These are phyloP conservation scores for Sesamia nonagrioides DNA, from an alignment of 1,140 invertebrate genomes.

Conservation along the genomic window DNA sequence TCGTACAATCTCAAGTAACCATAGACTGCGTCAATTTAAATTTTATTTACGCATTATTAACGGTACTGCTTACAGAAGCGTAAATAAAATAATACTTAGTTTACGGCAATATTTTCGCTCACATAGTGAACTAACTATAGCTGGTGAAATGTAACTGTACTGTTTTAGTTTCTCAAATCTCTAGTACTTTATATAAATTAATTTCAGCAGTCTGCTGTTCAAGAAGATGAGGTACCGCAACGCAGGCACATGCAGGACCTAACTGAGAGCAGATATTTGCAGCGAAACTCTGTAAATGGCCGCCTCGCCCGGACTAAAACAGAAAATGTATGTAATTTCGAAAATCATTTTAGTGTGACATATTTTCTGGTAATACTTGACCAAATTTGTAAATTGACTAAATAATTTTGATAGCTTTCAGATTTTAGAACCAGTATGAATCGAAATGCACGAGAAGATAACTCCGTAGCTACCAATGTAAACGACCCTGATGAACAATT, in stretches of 20 bases:
- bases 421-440: slow-evolving; percentile 8
- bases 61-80: no score
- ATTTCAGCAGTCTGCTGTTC: slow-evolving; percentile 27
- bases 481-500: background rate
- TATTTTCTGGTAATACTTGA: background rate
- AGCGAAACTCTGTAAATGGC: slow-evolving; percentile 17
- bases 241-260: slow-evolving; percentile 27
- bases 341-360: no score
- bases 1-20: no score
- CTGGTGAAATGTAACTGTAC: no score
- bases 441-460: slow-evolving; percentile 20
- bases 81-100: no score
- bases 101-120: no score
- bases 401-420: slow-evolving; percentile 29
- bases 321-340: slow-evolving; percentile 8
- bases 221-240: slow-evolving; percentile 31
- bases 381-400: background rate
- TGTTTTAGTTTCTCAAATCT: no score
- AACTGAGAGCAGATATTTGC: slow-evolving; percentile 42
- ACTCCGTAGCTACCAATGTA: background rate
- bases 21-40: no score
- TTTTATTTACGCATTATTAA: no score
- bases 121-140: no score
- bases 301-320: background rate
- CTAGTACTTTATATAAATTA: background rate